Base-by-base conservation (phyloP, 2,888 invertebrate genomes). In the Sarcophaga subvicina region DNA sequence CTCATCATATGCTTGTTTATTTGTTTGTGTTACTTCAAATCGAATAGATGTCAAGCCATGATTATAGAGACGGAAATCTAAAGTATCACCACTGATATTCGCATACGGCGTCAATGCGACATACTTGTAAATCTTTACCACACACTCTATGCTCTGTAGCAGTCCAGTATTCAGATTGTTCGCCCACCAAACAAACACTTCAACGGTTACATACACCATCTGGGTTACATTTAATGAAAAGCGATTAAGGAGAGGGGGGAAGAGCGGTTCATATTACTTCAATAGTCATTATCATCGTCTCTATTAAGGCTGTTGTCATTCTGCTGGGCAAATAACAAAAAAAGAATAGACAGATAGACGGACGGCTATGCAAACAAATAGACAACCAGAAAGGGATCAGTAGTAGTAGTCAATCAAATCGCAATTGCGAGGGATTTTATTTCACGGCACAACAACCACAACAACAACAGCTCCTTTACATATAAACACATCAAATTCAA, bases 321-420 rank as follows among this genome's bases (percentile, higher is more conserved):
- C 81, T 83, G 45, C 81, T 83, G 37, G 71, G 72, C 64, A 78
- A 66, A 63, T 25, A 27, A 27, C 4, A 80, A 72, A 49, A 67
- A 67, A 62, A 75, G 70, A 14, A 80, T 62, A 86, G 54, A 69
- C 77, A 81, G 71, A 79, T n/a, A 54, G 67, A 83, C 64, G 11
- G 20, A 75, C 25, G 25, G n/a, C 47, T n/a, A 72, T 27, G 69
- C 22, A 73, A 17, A 63, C 37, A 80, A 71, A 73, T 27, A 63
- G 14, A 82, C n/a, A 83, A 88, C 86, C 84, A 88, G 85, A 85
- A 54, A 69, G 84, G 86, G 86, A 88, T 87, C 88, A 91, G 91
- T 90, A 92, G 90, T 92, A 91, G 91, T 90, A 92, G 90, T 92
- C 92, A 92, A 92, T 92, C 92, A 92, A 92, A 92, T 88, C 90